These are phyloP conservation scores for Xestia ashworthii DNA, from an alignment of 2,888 invertebrate species.

Conservation along the genomic window DNA sequence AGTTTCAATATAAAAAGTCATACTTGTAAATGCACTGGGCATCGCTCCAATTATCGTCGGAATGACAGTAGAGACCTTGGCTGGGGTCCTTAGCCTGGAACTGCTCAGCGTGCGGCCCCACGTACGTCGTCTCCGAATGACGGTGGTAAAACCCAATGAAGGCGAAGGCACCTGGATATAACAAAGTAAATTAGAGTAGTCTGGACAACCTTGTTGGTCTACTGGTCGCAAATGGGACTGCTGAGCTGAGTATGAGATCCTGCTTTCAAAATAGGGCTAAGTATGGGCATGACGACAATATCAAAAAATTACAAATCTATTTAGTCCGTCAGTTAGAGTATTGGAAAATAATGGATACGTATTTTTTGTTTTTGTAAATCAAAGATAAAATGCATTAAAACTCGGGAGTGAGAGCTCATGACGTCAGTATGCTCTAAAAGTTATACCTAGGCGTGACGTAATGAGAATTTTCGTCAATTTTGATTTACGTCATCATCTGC, in stretches of 20 bases:
- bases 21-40: constrained; percentile 88
- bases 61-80: constrained; percentile 87
- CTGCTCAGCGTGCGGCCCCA: constrained; percentile 87
- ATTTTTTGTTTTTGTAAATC: too few relatives aligned
- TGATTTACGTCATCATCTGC: too few relatives aligned
- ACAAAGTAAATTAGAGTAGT: neutral
- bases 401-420: too few relatives aligned
- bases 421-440: too few relatives aligned
- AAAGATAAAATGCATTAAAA: too few relatives aligned
- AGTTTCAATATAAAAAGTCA: constrained; percentile 23
- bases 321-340: too few relatives aligned
- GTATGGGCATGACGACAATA: neutral
- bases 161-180: constrained; percentile 81
- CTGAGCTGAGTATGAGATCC: neutral
- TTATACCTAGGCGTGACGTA: too few relatives aligned
- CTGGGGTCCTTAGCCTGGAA: constrained; percentile 86
- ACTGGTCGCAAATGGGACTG: neutral
- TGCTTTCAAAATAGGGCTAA: neutral
- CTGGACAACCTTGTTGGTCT: neutral
- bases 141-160: constrained; percentile 87
- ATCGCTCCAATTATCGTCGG: constrained; percentile 87
- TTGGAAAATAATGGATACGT: too few relatives aligned
- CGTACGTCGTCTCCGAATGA: constrained; percentile 86
- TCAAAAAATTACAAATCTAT: too few relatives aligned
- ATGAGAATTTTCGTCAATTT: too few relatives aligned